Conservation (phyloP, 1,140 invertebrate genomes). For the Calliopsis andreniformis region DNA sequence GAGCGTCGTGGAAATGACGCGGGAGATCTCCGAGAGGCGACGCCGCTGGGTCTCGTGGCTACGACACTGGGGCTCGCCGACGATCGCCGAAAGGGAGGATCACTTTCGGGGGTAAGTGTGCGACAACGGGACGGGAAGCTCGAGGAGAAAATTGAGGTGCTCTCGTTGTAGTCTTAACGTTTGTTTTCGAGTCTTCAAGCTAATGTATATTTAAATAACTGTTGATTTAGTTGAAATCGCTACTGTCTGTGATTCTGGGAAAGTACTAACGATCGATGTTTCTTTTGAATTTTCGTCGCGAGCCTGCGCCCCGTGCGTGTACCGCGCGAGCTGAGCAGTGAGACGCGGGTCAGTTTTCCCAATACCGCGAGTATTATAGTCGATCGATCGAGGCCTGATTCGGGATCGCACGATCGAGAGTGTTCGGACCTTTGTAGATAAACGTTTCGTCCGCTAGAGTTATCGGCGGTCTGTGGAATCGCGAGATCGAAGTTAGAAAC, state of each 20-base stretch:
- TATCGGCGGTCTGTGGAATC: not conserved
- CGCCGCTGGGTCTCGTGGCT: conserved; percentile 31
- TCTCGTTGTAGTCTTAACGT: no score
- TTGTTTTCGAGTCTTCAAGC: not conserved
- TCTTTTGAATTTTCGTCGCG: not conserved
- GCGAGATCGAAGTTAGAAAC: not conserved
- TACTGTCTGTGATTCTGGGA: conserved; percentile 41
- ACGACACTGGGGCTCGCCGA: conserved; percentile 22
- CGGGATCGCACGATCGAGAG: not conserved
- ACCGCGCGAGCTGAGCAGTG: not conserved
- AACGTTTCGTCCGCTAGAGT: not conserved
- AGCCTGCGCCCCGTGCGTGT: not conserved
- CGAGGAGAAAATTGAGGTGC: not conserved
- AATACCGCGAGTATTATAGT: no score
- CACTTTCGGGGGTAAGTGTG: conserved; percentile 49
- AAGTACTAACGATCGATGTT: conserved; percentile 16
- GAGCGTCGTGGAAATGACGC: not conserved
- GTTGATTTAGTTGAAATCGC: conserved; percentile 5
- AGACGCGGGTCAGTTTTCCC: not conserved
- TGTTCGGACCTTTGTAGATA: conserved; percentile 32
- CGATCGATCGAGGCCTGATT: no score
- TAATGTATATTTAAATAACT: no score
- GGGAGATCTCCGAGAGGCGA: not conserved
- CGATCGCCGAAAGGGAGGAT: conserved; percentile 26
- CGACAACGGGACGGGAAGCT: not conserved